Base-by-base conservation (phyloP, 2,113 vertebrate genomes). In the Scolopax mira region DNA sequence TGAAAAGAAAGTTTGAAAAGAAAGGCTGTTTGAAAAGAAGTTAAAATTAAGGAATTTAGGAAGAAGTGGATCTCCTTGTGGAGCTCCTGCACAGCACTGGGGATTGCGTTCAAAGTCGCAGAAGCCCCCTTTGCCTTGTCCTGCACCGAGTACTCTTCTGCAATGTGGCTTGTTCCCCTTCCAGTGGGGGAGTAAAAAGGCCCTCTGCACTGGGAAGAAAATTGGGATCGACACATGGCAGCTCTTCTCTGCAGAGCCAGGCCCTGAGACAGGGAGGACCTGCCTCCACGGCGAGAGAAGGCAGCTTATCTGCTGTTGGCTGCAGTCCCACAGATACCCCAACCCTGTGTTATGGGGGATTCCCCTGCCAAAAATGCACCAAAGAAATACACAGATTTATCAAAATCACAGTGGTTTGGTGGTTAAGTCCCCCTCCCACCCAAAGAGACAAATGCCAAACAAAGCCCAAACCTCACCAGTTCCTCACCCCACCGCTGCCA, bases 111-210 rank as follows among this genome's bases (percentile, higher is more conserved):
- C 62, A 42, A 48, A 33, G 62, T 14, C 16, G 58, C 49, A 77
- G 58, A 61, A 79, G 18, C 6, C 15, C 28, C 15, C 6, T 85
- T 70, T 67, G 46, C 70, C 42, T 94, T 25, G 21, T 82, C 46
- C 37, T 51, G 6, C 16, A 17, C 21, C 0, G 0, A 39, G 19
- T 0, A 0, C 21, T 39, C 21, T 27, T 48, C 60, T 79, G 46
- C 57, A 51, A 42, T 2, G 3, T 1, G 25, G 9, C 35, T 93
- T 49, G 44, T 19, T 42, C 17, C 28, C n/a, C 23, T 74, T 52
- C 42, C 19, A 37, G 10, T 5, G n/a, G 10, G 3, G 11, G 8
- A n/a, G 1, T 24, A 6, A 31, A 87, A 66, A 10, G 33, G 10
- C n/a, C 6, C 28, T 79, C 42, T 5, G 3, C 1, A 3, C 12